phyloP scores from a whole-genome alignment of 2,113 vertebrate genomes.

The Callaeas wilsoni region DNA sequence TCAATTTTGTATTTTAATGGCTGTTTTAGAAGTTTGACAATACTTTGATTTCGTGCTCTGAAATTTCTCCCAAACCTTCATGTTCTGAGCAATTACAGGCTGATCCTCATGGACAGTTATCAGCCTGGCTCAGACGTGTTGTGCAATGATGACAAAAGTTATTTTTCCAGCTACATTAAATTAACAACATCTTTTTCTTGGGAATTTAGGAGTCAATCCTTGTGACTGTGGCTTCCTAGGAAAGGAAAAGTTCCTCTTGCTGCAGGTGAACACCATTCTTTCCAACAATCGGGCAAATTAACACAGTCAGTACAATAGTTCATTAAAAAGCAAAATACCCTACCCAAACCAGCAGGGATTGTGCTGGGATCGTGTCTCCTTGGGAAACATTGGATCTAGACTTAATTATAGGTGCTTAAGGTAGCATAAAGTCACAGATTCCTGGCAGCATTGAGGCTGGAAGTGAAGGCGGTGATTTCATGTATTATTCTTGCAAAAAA shows the following conservation, averaged over 20 bases:
- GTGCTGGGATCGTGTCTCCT: not conserved
- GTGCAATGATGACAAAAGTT: not conserved
- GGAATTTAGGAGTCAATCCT: slow-evolving; percentile 3
- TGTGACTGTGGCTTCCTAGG: slow-evolving; percentile 5
- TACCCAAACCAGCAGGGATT: not conserved
- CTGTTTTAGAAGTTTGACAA: not conserved
- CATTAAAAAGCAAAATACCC: not conserved
- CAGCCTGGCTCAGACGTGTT: not conserved
- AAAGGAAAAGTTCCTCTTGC: not conserved
- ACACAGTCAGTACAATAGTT: not conserved
- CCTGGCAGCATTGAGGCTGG: not conserved
- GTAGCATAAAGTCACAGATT: not conserved
- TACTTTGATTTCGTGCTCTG: not conserved
- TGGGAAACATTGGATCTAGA: not conserved
- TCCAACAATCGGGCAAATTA: not conserved
- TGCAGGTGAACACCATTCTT: not conserved
- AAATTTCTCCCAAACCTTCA: not conserved
- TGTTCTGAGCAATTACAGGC: not conserved
- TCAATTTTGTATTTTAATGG: not conserved
- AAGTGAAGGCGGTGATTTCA: rapidly evolving
- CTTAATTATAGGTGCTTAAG: not conserved
- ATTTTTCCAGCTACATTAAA: not conserved
- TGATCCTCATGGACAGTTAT: not conserved
- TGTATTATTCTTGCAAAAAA: not conserved
- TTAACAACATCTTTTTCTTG: not conserved